Percentiles rank a stretch among this genome's conserved stretches.
Evolutionary conservation across 2,888 invertebrate species (phyloP).

Genomic region (Amphiduros pacificus): DNA sequence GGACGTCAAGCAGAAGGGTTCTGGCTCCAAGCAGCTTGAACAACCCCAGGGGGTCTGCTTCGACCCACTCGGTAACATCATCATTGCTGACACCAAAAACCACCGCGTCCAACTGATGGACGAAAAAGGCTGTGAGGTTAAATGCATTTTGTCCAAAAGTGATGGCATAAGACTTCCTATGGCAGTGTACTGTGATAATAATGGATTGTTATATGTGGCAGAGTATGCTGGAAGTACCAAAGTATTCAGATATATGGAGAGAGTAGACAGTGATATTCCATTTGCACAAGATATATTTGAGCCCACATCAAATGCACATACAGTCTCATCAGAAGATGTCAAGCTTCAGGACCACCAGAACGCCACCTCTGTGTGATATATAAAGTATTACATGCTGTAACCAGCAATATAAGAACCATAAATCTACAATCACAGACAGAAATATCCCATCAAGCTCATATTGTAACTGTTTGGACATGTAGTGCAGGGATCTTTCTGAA

Average conservation of each 20-base stretch:
- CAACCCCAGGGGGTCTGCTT: conserved; percentile 11
- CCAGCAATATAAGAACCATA: no score
- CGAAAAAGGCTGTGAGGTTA: not conserved
- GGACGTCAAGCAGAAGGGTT: not conserved
- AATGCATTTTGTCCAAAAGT: conserved; percentile 5
- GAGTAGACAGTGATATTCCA: no score
- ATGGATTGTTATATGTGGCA: conserved; percentile 15
- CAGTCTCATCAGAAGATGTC: no score
- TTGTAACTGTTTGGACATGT: no score
- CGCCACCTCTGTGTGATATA: no score
- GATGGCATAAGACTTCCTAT: conserved; percentile 20
- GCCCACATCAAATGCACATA: no score
- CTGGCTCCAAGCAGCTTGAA: conserved; percentile 1
- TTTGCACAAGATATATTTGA: no score
- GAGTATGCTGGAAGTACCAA: conserved; percentile 22
- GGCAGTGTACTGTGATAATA: conserved; percentile 8
- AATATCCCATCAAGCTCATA: no score
- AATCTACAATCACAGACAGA: no score
- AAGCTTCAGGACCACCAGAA: no score
- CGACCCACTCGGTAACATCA: conserved; percentile 10
- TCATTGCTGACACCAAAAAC: conserved; percentile 13
- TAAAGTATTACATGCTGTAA: no score
- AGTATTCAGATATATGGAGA: conserved; percentile 19
- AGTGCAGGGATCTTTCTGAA: no score
- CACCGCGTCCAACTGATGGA: conserved; percentile 11